These are phyloP conservation scores for Clavelina lepadiformis DNA, from an alignment of 23 tunicate genomes.

Conservation along the genomic window DNA sequence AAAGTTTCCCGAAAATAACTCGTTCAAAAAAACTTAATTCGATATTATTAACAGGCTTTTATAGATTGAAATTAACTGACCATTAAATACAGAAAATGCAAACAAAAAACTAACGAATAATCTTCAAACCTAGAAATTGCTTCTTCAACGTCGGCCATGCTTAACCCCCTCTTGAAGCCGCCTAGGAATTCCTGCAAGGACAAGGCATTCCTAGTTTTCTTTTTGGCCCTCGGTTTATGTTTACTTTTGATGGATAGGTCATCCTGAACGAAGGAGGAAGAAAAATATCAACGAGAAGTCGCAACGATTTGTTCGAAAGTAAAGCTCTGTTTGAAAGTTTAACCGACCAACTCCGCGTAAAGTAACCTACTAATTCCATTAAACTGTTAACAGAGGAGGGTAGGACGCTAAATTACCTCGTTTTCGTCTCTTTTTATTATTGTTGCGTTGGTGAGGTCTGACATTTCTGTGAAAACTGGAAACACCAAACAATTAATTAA, in stretches of 20 bases:
- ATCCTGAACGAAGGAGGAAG: background rate
- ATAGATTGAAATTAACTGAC: no score
- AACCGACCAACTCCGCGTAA: no score
- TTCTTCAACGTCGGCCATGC: background rate
- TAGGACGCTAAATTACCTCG: conserved; percentile 12
- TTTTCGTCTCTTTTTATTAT: conserved; percentile 12
- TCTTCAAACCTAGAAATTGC: background rate
- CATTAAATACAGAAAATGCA: no score
- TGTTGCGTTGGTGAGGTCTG: conserved; percentile 18
- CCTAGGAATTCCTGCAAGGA: conserved; percentile 9
- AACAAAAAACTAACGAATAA: no score
- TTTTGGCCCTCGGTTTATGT: background rate
- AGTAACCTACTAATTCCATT: no score
- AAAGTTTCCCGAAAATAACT: no score
- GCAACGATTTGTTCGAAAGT: no score
- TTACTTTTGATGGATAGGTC: conserved; percentile 1
- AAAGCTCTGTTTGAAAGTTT: no score
- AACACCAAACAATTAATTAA: background rate
- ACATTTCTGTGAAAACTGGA: conserved; percentile 22
- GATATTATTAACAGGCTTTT: no score
- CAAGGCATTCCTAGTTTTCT: background rate
- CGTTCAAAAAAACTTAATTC: no score
- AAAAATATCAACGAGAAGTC: no score
- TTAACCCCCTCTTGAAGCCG: background rate
- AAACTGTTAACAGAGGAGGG: no score